phyloP scores from a whole-genome alignment of 2,797 vertebrate genomes.

The Sandelia bainsii region DNA sequence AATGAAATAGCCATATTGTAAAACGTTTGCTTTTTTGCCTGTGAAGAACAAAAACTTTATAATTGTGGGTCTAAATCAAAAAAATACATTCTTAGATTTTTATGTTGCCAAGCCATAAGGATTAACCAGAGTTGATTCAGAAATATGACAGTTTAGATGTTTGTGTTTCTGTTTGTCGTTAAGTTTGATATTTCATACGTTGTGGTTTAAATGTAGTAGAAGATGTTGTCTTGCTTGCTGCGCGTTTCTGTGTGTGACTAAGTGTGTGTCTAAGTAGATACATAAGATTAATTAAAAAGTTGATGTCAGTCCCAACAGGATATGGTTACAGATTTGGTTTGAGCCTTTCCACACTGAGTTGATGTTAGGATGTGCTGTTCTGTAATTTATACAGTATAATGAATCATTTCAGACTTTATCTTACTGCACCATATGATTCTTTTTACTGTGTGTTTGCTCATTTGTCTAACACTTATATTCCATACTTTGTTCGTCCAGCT shows the following conservation, averaged over 20 bases:
- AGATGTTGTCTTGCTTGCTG: neutral
- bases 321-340: neutral
- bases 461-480: neutral
- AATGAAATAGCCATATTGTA: conserved; percentile 49
- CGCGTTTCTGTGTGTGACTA: neutral
- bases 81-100: neutral
- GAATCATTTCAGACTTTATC: neutral
- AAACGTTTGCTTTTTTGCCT: conserved; percentile 23
- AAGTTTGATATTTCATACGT: neutral
- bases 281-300: neutral
- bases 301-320: neutral
- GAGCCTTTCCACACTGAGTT: neutral
- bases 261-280: neutral
- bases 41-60: conserved; percentile 34
- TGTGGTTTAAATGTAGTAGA: neutral
- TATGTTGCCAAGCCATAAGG: conserved; percentile 36
- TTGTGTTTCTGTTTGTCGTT: neutral
- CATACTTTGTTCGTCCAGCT: neutral
- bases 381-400: neutral
- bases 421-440: neutral
- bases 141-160: neutral
- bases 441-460: neutral
- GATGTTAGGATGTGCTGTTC: neutral
- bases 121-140: conserved; percentile 17
- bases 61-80: conserved; percentile 4